Evolutionary conservation across 1,140 invertebrate genomes (phyloP).

Genomic region (Brachionus angularis): DNA sequence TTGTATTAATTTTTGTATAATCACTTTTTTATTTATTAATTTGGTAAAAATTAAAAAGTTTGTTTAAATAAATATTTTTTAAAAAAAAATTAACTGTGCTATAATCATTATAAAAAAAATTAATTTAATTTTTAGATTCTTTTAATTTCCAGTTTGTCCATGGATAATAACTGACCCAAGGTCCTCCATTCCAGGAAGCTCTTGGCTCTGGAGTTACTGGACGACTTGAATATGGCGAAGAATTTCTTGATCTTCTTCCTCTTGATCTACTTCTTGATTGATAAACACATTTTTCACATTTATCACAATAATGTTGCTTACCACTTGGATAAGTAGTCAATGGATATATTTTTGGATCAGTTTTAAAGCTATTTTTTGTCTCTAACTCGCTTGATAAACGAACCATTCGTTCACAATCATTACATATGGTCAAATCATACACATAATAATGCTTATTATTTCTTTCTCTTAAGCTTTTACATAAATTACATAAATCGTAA

Average conservation of each 20-base stretch:
- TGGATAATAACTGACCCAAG: constrained; percentile 32
- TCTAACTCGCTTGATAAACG: neutral
- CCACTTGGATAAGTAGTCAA: neutral
- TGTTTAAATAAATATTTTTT: neutral
- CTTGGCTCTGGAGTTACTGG: neutral
- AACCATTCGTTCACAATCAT: constrained; percentile 26
- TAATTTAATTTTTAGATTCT: constrained; percentile 15
- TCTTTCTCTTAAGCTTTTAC: neutral
- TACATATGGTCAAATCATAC: neutral
- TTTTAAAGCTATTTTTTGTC: neutral
- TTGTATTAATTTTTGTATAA: too few species aligned
- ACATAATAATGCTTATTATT: neutral
- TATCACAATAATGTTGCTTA: constrained; percentile 5
- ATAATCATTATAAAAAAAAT: too few species aligned
- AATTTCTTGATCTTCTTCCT: constrained; percentile 2
- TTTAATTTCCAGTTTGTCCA: neutral
- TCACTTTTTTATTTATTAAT: too few species aligned
- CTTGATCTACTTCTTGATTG: neutral
- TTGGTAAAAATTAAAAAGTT: neutral
- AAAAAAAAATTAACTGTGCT: too few species aligned
- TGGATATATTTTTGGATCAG: constrained; percentile 7
- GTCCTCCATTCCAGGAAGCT: constrained; percentile 16
- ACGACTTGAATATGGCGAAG: constrained; percentile 5
- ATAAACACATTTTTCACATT: constrained; percentile 17
- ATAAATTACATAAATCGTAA: constrained; percentile 11